Evolutionary conservation across 2,888 invertebrate genomes (phyloP), one percentile per base, ranked within the genome.

Genomic region (Athripsodes cinereus): DNA sequence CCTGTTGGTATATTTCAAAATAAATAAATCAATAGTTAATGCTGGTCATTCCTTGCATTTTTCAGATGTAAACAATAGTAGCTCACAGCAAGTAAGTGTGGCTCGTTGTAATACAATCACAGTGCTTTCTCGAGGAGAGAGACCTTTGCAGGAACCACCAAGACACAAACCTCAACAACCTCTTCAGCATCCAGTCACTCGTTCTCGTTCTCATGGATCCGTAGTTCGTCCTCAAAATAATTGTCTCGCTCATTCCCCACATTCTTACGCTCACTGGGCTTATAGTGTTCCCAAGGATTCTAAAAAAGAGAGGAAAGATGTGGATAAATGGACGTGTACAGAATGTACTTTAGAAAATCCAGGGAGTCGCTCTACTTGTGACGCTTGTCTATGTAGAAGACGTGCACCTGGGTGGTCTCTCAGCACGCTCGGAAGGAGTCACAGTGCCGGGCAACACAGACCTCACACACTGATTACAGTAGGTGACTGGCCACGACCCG

Each of bases 281-380:
- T 21, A 21, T 16, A 50, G 20, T 8, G 20, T 19, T 11, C 52
- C 26, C 48, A 40, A 40, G 16, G 51, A 22, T 13, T 53, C 53
- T 46, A 46, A 49, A 64, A 77, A 78, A 65, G 40, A 40, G 16
- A 40, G 40, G 40, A 40, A 40, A 13, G 40, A 40, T 16, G 13
- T 40, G 16, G 40, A 40, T 13, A 80, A 79, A 53, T 88, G 88
- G 88, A 82, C 85, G 13, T 88, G 88, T 68, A 81, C 81, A 65
- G 82, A 87, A 67, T 91, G 91, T 69, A 91, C 91, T 0, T 72
- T 90, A 34, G 82, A 88, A 65, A 91, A 91, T 73, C 79, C 83
- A 53, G 81, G 81, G 0, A 80, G 81, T 22, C 76, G 81, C 61
- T 81, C 82, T 5, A 80, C 85, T 60, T 91, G 91, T 70, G 87